Conservation (phyloP, 2,888 invertebrate species). For the Ischnura elegans region DNA sequence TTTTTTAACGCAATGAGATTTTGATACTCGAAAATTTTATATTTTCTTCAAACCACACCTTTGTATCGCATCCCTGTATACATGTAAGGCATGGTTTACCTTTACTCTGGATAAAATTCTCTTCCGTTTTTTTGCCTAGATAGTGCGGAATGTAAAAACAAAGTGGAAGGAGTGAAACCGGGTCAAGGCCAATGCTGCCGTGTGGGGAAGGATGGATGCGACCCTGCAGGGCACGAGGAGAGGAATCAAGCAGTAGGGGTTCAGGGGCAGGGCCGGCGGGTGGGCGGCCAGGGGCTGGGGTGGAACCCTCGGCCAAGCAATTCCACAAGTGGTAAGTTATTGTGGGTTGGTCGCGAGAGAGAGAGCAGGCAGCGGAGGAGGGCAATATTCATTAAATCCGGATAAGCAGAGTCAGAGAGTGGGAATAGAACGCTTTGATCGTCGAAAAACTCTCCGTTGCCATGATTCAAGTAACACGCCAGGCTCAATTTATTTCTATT, state of each 20-base stretch:
- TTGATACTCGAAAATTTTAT: too few relatives aligned
- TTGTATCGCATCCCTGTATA: too few relatives aligned
- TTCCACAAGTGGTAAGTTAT: constrained; percentile 38
- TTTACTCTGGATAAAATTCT: background rate
- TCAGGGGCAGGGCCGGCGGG: constrained; percentile 10
- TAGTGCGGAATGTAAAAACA: background rate
- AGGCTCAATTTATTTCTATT: background rate
- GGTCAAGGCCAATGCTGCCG: constrained; percentile 24
- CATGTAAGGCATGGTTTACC: too few relatives aligned
- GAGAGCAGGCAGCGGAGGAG: background rate
- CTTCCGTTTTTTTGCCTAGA: background rate
- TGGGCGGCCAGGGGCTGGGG: background rate
- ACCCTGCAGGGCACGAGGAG: background rate
- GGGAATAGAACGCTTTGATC: too few relatives aligned
- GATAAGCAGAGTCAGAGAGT: background rate
- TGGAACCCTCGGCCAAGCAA: background rate
- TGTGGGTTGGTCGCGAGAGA: background rate
- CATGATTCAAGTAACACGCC: background rate
- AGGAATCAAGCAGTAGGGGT: background rate
- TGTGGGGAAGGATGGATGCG: background rate
- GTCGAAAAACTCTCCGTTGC: background rate
- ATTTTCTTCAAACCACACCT: background rate
- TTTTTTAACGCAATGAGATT: too few relatives aligned
- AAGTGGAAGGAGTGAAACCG: background rate
- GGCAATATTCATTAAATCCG: background rate